Conservation (phyloP, 2,888 invertebrate species). For the Troilus luridus region DNA sequence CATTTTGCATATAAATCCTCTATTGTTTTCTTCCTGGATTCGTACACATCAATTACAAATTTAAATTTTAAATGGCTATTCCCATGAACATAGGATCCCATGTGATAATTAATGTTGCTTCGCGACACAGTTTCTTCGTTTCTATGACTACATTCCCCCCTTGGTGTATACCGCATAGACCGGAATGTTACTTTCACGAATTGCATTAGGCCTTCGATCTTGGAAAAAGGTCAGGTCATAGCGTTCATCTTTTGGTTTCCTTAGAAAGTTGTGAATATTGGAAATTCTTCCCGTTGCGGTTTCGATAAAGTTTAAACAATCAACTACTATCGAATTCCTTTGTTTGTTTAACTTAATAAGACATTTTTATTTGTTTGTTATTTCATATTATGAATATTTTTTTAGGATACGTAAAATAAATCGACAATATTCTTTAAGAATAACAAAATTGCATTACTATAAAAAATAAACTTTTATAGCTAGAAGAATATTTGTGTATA, state of each 20-base stretch:
- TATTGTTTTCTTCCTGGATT: slow-evolving; percentile 29
- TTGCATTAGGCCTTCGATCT: slow-evolving; percentile 2
- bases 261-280: slow-evolving; percentile 22
- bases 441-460: too few relatives aligned
- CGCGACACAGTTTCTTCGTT: neutral
- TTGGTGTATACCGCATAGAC: neutral
- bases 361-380: neutral
- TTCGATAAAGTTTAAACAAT: neutral
- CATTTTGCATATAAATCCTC: neutral
- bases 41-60: neutral
- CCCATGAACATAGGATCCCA: neutral
- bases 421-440: too few relatives aligned
- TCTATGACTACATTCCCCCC: neutral
- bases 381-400: neutral
- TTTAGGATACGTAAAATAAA: too few relatives aligned
- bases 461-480: too few relatives aligned
- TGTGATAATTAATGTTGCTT: slow-evolving; percentile 2
- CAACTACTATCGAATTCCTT: neutral
- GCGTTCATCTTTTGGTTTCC: neutral
- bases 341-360: neutral
- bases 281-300: neutral
- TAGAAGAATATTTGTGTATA: too few relatives aligned
- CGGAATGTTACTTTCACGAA: slow-evolving; percentile 3
- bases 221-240: neutral
- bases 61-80: neutral